Evolutionary conservation across 2,888 invertebrate genomes (phyloP), one percentile per base, ranked within the genome.

Genomic region (Carabus problematicus): DNA sequence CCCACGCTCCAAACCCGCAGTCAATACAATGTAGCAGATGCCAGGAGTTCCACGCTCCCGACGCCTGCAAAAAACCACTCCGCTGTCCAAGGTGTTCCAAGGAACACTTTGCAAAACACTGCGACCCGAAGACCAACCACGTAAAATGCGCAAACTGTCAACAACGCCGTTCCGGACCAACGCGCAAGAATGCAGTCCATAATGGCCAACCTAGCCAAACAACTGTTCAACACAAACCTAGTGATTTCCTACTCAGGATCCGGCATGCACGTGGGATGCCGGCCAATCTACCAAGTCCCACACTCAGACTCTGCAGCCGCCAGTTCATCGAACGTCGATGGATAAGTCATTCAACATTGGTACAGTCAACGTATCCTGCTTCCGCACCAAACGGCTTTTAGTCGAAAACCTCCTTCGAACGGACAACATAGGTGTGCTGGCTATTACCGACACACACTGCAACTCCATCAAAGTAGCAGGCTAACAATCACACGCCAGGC

Each of bases 1-100:
- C 18, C n/a, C 12, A 54, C 54, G 11, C 54, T n/a, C 54, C 54
- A 11, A 54, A 54, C 8, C 54, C 54, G 11, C 54, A 54, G 19
- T 19, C 54, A 14, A n/a, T 19, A 19, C 54, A 54, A 16, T 54
- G 54, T 16, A 14, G 7, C 16, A 54, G 19, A 19, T 54, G 54
- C 54, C 19, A 18, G 16, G 19, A 54, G 54, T 54, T 54, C 3
- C 54, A 54, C 54, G 54, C 14, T 18, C 54, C 54, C 7, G 19
- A 16, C 8, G 14, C 14, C 14, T 54, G 54, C 16, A 54, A 54
- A 7, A 8, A 54, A 7, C 7, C 54, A 8, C 14, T 54, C 6
- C 14, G 19, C 11, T 54, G 54, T 11, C 19, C 18, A 1, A 6
- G 19, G 8, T 54, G 54, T 19, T 9, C 54, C 14, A 11, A 11